phyloP scores from a whole-genome alignment of 2,797 vertebrate species.

The Alcedo atthis region DNA sequence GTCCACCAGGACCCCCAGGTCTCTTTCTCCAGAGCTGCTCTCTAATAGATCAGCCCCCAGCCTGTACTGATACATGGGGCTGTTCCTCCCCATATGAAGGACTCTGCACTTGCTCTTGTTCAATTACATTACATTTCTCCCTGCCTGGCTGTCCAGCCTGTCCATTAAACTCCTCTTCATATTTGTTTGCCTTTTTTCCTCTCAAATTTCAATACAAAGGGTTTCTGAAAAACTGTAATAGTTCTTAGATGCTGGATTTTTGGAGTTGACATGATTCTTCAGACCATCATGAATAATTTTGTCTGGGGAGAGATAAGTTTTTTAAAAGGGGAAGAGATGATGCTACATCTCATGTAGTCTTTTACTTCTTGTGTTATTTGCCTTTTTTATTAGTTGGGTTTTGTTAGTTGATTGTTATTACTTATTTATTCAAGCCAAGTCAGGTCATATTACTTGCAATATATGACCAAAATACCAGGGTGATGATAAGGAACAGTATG shows the following conservation, averaged over 20 bases:
- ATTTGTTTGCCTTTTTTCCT: too few relatives aligned
- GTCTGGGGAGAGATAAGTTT: neutral
- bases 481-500: rapidly evolving
- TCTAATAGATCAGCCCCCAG: too few relatives aligned
- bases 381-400: neutral
- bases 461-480: neutral
- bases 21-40: too few relatives aligned
- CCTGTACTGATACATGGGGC: too few relatives aligned
- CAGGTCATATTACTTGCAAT: neutral
- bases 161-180: neutral
- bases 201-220: neutral
- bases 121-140: too few relatives aligned
- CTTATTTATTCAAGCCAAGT: neutral
- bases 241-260: neutral
- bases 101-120: too few relatives aligned
- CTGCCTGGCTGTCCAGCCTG: too few relatives aligned
- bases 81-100: too few relatives aligned
- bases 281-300: rapidly evolving
- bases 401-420: too few relatives aligned
- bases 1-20: too few relatives aligned
- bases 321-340: neutral
- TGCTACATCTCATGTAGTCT: neutral
- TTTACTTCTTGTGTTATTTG: neutral
- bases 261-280: rapidly evolving
- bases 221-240: neutral